Percentiles rank a stretch among this genome's conserved stretches.
phyloP scores from a whole-genome alignment of 2,888 invertebrate species.

The Napeogenes sylphis region DNA sequence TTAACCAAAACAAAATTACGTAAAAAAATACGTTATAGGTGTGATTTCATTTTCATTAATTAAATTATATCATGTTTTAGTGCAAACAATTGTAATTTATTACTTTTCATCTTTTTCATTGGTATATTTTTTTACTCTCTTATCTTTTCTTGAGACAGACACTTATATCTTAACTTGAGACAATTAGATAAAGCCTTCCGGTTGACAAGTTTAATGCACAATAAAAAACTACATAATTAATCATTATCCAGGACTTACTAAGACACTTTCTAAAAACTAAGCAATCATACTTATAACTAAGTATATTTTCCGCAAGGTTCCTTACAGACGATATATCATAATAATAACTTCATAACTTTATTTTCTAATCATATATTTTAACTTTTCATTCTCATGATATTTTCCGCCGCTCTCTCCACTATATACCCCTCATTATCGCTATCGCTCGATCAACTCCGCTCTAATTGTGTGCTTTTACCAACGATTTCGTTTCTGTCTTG shows the following conservation, averaged over 20 bases:
- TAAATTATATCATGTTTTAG: too few species aligned
- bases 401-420: conserved; percentile 57
- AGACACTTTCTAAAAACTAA: neutral
- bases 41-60: too few species aligned
- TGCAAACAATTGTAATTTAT: too few species aligned
- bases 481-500: conserved; percentile 21
- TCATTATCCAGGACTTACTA: too few species aligned
- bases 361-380: conserved; percentile 8
- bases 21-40: too few species aligned
- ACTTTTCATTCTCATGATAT: conserved; percentile 8
- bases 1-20: too few species aligned
- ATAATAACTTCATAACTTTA: neutral
- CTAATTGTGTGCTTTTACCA: conserved; percentile 60
- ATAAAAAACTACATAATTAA: neutral
- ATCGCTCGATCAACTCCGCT: conserved; percentile 61
- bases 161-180: too few species aligned
- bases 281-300: neutral
- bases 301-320: neutral
- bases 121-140: too few species aligned
- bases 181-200: too few species aligned
- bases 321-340: neutral
- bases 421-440: conserved; percentile 55
- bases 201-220: too few species aligned
- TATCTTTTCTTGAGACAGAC: too few species aligned
- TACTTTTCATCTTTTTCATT: too few species aligned